Percentiles rank a stretch among this genome's conserved stretches.
Evolutionary conservation across 2,113 vertebrate species (phyloP).

Genomic region (Todiramphus saurophagus): DNA sequence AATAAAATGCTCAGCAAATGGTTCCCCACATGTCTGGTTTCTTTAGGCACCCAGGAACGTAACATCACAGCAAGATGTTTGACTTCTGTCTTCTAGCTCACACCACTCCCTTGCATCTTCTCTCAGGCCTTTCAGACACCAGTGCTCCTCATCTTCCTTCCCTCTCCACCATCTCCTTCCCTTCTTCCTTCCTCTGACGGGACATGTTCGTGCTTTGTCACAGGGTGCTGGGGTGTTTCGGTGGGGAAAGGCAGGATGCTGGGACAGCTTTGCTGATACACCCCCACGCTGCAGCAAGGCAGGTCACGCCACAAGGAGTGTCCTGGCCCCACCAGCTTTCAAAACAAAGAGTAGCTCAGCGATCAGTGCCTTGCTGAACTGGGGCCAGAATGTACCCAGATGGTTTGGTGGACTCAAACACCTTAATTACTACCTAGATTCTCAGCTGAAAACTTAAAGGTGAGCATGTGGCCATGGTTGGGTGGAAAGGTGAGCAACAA

Average conservation of each 20-base stretch:
- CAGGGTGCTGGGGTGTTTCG: neutral
- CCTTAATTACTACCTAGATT: neutral
- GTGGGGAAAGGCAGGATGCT: neutral
- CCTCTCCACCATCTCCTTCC: fast-evolving
- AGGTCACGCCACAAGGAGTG: neutral
- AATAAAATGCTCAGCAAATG: neutral
- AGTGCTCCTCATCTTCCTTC: neutral
- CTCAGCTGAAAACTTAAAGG: neutral
- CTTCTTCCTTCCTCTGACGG: neutral
- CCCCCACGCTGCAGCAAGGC: neutral
- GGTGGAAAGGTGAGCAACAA: neutral
- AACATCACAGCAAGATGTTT: neutral
- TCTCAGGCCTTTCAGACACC: neutral
- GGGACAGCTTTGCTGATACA: neutral
- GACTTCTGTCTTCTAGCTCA: neutral
- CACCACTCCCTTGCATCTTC: neutral
- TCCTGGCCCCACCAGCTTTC: neutral
- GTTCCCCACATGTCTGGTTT: neutral
- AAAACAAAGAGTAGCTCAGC: neutral
- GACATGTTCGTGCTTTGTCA: neutral
- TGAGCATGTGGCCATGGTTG: fast-evolving
- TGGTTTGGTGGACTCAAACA: neutral
- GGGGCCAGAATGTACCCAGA: neutral
- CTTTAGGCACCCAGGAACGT: neutral
- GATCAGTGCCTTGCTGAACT: neutral